Evolutionary conservation across 1,140 invertebrate species (phyloP).

Genomic region (Platyscapa corneri): DNA sequence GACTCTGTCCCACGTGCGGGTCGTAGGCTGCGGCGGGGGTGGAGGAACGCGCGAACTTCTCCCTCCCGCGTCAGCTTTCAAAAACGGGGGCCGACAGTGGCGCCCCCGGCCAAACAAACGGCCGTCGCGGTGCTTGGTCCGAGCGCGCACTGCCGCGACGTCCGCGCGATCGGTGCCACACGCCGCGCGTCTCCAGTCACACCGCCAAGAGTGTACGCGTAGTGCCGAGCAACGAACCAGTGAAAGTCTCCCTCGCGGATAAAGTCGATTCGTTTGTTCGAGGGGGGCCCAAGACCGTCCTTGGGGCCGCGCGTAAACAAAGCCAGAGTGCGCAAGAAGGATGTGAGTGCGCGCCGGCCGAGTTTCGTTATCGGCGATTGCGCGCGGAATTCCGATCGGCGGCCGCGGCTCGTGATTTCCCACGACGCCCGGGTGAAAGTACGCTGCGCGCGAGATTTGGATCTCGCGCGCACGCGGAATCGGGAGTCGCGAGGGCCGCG

Average conservation of each 20-base stretch:
- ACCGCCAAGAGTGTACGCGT: not conserved
- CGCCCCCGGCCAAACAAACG: constrained; percentile 16
- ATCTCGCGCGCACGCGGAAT: constrained; percentile 20
- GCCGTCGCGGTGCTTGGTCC: not conserved
- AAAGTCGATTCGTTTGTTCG: too few relatives aligned
- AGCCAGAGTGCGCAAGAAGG: not conserved
- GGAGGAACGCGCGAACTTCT: not conserved
- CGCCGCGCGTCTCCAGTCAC: too few relatives aligned
- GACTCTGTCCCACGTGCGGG: not conserved
- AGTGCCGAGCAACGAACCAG: too few relatives aligned
- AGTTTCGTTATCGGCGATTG: not conserved
- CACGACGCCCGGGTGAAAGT: constrained; percentile 42
- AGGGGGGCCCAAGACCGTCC: too few relatives aligned
- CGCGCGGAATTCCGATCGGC: constrained; percentile 34
- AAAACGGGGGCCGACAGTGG: constrained; percentile 18
- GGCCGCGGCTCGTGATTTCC: constrained; percentile 16
- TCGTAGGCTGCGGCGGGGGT: not conserved
- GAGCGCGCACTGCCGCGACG: not conserved
- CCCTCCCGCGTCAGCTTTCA: not conserved
- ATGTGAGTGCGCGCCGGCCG: not conserved
- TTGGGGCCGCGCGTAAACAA: not conserved
- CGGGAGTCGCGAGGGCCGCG: constrained; percentile 18
- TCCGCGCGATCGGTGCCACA: constrained; percentile 1
- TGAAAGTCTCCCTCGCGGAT: not conserved
- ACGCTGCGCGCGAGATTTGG: not conserved